phyloP scores from a whole-genome alignment of 2,113 vertebrate species.

The Bubo scandiacus region DNA sequence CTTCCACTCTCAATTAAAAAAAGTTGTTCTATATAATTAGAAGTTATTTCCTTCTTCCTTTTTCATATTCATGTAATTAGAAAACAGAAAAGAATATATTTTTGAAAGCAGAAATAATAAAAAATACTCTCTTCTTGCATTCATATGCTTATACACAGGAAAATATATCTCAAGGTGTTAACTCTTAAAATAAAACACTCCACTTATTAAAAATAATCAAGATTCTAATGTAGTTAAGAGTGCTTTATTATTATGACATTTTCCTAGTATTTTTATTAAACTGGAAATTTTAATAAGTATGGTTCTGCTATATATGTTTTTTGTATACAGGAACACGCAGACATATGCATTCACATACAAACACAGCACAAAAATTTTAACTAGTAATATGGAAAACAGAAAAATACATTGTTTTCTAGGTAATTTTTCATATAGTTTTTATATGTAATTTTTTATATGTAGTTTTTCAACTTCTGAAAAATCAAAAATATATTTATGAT shows the following conservation, averaged over 20 bases:
- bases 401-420: neutral
- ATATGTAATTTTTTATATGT: neutral
- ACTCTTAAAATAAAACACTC: neutral
- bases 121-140: neutral
- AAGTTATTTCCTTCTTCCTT: constrained; percentile 24
- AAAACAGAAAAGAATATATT: neutral
- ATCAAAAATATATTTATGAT: neutral
- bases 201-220: neutral
- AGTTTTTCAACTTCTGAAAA: neutral
- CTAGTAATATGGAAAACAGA: neutral
- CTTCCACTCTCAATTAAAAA: constrained; percentile 5
- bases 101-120: neutral
- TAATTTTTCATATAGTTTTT: neutral
- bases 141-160: neutral
- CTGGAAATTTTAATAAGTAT: neutral
- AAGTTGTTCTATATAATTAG: constrained; percentile 27
- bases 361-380: neutral
- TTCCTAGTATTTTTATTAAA: neutral
- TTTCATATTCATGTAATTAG: constrained; percentile 14
- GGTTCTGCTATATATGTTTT: neutral
- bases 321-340: neutral
- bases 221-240: neutral
- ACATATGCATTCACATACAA: neutral
- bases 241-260: neutral
- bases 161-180: neutral